These are phyloP conservation scores for Agelas oroides DNA, from an alignment of 37 sponge, comb jelly and placozoan species.

Conservation along the genomic window DNA sequence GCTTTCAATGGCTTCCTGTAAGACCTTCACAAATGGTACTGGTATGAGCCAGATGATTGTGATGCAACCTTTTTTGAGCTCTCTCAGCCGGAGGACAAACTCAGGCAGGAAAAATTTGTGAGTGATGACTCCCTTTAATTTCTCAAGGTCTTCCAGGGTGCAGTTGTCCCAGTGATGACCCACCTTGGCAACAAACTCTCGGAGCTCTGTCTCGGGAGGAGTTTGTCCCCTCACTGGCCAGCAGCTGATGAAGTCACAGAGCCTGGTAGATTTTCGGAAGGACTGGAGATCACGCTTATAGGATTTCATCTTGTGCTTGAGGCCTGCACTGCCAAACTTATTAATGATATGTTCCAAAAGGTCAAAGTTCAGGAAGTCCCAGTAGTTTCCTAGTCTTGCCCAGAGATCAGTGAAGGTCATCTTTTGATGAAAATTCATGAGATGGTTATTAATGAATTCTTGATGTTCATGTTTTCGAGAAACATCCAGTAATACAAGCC, in stretches of 20 bases:
- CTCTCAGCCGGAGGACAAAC: neutral
- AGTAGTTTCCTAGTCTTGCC: neutral
- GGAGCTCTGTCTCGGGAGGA: neutral
- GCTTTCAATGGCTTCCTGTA: too few relatives aligned
- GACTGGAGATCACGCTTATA: neutral
- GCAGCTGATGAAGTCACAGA: conserved; percentile 4
- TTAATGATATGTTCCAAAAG: neutral
- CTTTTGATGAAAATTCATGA: too few relatives aligned
- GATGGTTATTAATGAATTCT: too few relatives aligned
- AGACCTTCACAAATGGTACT: neutral
- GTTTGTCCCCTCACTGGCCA: neutral
- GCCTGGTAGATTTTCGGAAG: neutral
- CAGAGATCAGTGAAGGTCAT: neutral
- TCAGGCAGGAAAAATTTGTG: neutral
- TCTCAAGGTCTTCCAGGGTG: neutral
- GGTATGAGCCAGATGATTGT: neutral
- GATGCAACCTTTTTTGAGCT: neutral
- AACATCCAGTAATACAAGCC: too few relatives aligned
- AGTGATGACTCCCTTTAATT: neutral
- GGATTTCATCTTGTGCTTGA: neutral
- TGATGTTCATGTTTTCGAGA: too few relatives aligned
- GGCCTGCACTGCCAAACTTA: neutral
- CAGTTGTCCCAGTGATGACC: neutral
- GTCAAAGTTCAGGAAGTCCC: neutral
- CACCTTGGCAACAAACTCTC: neutral